Evolutionary conservation across 2,888 invertebrate species (phyloP), one percentile per base, ranked within the genome.

Genomic region (Cheilosia soror): DNA sequence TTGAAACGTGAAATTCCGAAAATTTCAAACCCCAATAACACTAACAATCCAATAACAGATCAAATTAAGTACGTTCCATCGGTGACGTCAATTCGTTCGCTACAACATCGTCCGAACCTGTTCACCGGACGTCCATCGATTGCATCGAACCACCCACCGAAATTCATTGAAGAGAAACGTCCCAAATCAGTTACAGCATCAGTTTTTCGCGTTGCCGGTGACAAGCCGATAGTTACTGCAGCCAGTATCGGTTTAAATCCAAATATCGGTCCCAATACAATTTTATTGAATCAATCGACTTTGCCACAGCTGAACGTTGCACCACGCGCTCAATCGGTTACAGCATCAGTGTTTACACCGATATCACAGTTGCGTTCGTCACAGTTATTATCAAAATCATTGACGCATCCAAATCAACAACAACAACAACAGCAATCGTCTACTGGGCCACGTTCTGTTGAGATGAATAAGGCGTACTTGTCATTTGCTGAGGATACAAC

Each of bases 381-480:
- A 42, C 58, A 66, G 3, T 69, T 44, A 65, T 37, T 57, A 25
- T 62, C 62, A 11, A 87, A 87, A 60, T 33, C 13, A n/a, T 69
- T 69, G 85, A 79, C 40, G 66, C 83, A 47, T 83, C 83, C 62
- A 86, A 76, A 31, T 75, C 87, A 72, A 42, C 83, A 87, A 96
- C 96, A 84, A 96, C 96, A 84, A 94, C 95, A 90, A 95, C 81
- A 81, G 31, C 79, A 77, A 49, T 75, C 95, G 88, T 95, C 96
- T 90, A 96, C 97, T 92, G 95, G 95, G 87, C 96, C 96, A 88
- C 94, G 96, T 92, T 96, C 97, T 89, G 95, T 97, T 94, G 98
- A 98, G 93, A 98, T 98, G 98, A 97, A 96, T 94, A 96, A 96
- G 93, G 97, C 96, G 92, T 98, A 96, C 94, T 94, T 97, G 91